phyloP scores from a whole-genome alignment of 37 sponge, comb jelly and placozoan species.

The Lycopodina hypogea region DNA sequence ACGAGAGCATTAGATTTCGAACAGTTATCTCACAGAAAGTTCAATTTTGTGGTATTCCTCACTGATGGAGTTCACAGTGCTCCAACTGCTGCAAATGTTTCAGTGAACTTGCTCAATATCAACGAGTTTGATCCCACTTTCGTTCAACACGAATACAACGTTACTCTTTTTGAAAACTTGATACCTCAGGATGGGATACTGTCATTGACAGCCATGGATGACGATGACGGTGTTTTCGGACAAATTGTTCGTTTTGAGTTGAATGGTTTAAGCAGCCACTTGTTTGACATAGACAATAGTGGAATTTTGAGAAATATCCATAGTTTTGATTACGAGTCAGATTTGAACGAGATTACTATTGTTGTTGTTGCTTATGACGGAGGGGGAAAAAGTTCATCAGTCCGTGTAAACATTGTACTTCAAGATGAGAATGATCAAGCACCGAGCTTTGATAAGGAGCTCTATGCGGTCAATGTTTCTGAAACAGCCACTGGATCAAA shows the following conservation, averaged over 20 bases:
- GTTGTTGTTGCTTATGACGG: constrained; percentile 53
- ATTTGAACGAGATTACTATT: constrained; percentile 14
- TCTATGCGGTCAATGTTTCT: constrained; percentile 22
- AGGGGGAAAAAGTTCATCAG: constrained; percentile 47
- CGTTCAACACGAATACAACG: constrained; percentile 8
- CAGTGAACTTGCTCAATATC: constrained; percentile 45
- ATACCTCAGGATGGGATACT: constrained; percentile 24
- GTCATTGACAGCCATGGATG: constrained; percentile 28
- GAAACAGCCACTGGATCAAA: constrained; percentile 12
- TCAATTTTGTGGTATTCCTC: constrained; percentile 21
- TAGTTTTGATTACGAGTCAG: constrained; percentile 58
- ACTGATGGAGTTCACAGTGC: constrained; percentile 51
- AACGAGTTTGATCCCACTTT: constrained; percentile 50
- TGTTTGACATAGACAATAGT: constrained; percentile 25
- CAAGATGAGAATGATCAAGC: constrained; percentile 56
- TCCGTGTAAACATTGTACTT: constrained; percentile 27
- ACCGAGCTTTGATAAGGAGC: constrained; percentile 33
- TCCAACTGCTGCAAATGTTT: constrained; percentile 18
- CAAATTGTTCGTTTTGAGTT: constrained; percentile 28
- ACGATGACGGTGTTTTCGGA: constrained; percentile 47
- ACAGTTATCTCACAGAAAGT: neutral
- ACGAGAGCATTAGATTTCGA: constrained; percentile 42
- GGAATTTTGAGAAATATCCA: constrained; percentile 40
- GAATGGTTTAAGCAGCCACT: neutral
- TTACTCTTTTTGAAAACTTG: constrained; percentile 29